Evolutionary conservation across 2,888 invertebrate species (phyloP).

Genomic region (Cantharis rustica): DNA sequence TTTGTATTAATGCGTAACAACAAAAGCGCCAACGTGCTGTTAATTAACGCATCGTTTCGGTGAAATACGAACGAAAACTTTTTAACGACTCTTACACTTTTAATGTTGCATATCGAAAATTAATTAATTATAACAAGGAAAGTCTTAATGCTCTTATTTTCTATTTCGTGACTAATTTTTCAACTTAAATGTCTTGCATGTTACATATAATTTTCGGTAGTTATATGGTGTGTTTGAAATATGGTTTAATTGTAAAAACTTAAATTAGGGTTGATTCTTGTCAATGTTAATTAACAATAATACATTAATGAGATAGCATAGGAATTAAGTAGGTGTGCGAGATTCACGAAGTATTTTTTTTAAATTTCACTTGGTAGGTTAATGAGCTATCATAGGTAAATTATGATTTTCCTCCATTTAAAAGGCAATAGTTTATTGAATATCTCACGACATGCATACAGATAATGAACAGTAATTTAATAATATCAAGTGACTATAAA

Average conservation of each 20-base stretch:
- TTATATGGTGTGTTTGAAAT: background rate
- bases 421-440: background rate
- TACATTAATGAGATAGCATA: background rate
- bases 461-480: background rate
- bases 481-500: background rate
- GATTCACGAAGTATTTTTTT: background rate
- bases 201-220: background rate
- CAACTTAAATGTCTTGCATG: background rate
- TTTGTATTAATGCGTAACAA: conserved; percentile 20
- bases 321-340: background rate
- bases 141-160: conserved; percentile 1
- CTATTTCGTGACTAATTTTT: conserved; percentile 1
- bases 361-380: background rate
- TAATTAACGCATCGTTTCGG: conserved; percentile 24
- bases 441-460: background rate
- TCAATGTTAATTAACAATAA: background rate
- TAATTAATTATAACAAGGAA: conserved; percentile 11
- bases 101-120: conserved; percentile 17
- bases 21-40: conserved; percentile 21
- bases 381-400: background rate
- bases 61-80: background rate
- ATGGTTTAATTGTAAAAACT: background rate
- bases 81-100: conserved; percentile 7
- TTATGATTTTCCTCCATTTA: background rate
- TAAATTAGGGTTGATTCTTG: background rate